Evolutionary conservation across 1,140 invertebrate genomes (phyloP).

Genomic region (Plectrocnemia conspersa): DNA sequence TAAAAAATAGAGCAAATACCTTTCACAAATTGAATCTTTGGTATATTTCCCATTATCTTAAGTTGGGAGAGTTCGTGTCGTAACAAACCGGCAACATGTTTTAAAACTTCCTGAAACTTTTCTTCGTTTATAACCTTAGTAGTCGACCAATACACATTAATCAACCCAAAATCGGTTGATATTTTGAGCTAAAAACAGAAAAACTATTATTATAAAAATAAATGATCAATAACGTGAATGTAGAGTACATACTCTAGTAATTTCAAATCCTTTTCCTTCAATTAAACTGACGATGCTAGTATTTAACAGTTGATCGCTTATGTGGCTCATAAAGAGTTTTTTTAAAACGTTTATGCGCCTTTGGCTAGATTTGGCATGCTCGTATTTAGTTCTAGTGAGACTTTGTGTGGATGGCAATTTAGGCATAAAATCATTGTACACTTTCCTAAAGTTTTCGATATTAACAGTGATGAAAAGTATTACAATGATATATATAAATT

Average conservation of each 20-base stretch:
- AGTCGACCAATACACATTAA: conserved; percentile 67
- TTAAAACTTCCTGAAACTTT: conserved; percentile 52
- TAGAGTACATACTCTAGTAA: conserved; percentile 51
- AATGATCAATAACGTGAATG: not conserved
- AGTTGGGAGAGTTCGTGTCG: conserved; percentile 65
- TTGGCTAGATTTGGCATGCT: conserved; percentile 45
- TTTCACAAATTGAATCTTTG: conserved; percentile 66
- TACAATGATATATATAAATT: too few relatives aligned
- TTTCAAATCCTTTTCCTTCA: conserved; percentile 61
- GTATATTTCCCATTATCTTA: conserved; percentile 64
- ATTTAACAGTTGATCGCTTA: conserved; percentile 69
- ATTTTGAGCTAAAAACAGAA: conserved; percentile 53
- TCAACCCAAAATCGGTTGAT: conserved; percentile 55
- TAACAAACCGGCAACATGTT: conserved; percentile 51
- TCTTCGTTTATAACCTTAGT: conserved; percentile 45
- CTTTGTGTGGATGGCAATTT: conserved; percentile 42
- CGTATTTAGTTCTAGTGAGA: conserved; percentile 41
- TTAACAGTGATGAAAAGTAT: too few relatives aligned
- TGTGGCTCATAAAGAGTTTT: conserved; percentile 73
- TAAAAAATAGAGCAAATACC: conserved; percentile 40
- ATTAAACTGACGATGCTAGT: conserved; percentile 57
- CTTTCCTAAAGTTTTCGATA: too few relatives aligned
- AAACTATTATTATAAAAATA: conserved; percentile 9
- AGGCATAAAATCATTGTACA: too few relatives aligned
- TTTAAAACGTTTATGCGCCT: conserved; percentile 61